Conservation (phyloP, 2,797 vertebrate genomes). For the Buphagus erythrorhynchus region DNA sequence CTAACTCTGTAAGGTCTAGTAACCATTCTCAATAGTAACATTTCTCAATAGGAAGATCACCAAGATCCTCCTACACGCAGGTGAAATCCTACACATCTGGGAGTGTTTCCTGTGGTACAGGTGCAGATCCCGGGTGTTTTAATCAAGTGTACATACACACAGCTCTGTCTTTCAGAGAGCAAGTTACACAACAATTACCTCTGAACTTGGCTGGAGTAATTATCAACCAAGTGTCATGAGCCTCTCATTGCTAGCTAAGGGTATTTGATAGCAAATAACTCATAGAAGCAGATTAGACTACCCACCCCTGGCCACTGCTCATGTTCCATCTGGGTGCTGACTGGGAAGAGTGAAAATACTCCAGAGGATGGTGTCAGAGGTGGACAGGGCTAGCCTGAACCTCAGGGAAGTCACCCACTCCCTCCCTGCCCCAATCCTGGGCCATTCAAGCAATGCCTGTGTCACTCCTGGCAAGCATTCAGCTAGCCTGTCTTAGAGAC, state of each 20-base stretch:
- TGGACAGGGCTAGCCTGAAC: neutral
- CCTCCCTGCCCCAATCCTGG: neutral
- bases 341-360: neutral
- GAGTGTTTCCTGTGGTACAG: neutral
- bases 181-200: neutral
- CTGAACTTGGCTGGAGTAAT: neutral
- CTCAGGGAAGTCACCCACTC: neutral
- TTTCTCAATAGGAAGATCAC: neutral
- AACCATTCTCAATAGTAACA: too few species aligned
- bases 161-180: neutral
- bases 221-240: neutral
- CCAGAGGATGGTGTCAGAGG: neutral
- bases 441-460: neutral
- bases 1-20: neutral
- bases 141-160: neutral
- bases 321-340: neutral
- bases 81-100: neutral
- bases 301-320: neutral
- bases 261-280: conserved; percentile 42
- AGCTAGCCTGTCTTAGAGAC: neutral
- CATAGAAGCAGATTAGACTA: neutral
- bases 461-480: neutral
- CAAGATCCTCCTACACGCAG: neutral
- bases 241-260: neutral
- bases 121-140: neutral